These are phyloP conservation scores for Myripristis jacobus DNA, from an alignment of 2,797 vertebrate species.

Conservation along the genomic window DNA sequence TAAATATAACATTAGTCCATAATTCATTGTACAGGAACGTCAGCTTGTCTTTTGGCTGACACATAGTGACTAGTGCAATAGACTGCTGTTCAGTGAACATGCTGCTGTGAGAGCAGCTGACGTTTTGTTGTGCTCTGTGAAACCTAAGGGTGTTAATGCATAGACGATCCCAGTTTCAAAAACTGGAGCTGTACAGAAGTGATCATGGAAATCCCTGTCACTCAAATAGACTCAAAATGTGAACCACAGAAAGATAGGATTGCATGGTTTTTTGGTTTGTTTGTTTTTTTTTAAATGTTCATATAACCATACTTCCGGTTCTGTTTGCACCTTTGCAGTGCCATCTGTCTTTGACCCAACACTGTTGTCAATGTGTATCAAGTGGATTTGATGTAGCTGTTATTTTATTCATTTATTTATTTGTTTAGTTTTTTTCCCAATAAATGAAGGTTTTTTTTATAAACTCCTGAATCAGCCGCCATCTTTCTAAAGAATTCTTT, in stretches of 20 bases:
- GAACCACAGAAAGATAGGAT: slow-evolving; percentile 49
- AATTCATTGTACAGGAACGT: slow-evolving; percentile 37
- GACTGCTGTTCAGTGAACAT: slow-evolving; percentile 41
- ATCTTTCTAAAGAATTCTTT: not conserved
- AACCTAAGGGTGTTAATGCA: slow-evolving; percentile 23
- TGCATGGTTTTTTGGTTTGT: slow-evolving; percentile 65
- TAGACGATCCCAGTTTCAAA: slow-evolving; percentile 24
- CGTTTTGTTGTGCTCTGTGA: slow-evolving; percentile 52
- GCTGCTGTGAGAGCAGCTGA: slow-evolving; percentile 55
- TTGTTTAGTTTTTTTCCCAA: slow-evolving; percentile 60
- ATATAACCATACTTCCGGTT: slow-evolving; percentile 25
- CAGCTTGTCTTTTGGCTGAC: slow-evolving; percentile 33
- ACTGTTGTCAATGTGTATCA: slow-evolving; percentile 45
- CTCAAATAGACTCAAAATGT: slow-evolving; percentile 42
- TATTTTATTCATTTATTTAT: slow-evolving; percentile 72
- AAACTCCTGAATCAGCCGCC: slow-evolving; percentile 3
- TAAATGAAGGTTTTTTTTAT: slow-evolving; percentile 77
- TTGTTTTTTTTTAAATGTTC: too few species aligned
- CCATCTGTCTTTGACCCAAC: slow-evolving; percentile 43
- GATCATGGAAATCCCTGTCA: slow-evolving; percentile 20
- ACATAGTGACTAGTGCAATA: slow-evolving; percentile 55
- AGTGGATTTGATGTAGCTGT: slow-evolving; percentile 52
- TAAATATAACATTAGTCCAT: slow-evolving; percentile 5
- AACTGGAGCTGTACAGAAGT: slow-evolving; percentile 25
- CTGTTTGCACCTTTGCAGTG: slow-evolving; percentile 38